Percentiles rank a stretch among this genome's conserved stretches.
phyloP scores from a whole-genome alignment of 2,797 vertebrate genomes.

The Lepilemur septentrionalis region DNA sequence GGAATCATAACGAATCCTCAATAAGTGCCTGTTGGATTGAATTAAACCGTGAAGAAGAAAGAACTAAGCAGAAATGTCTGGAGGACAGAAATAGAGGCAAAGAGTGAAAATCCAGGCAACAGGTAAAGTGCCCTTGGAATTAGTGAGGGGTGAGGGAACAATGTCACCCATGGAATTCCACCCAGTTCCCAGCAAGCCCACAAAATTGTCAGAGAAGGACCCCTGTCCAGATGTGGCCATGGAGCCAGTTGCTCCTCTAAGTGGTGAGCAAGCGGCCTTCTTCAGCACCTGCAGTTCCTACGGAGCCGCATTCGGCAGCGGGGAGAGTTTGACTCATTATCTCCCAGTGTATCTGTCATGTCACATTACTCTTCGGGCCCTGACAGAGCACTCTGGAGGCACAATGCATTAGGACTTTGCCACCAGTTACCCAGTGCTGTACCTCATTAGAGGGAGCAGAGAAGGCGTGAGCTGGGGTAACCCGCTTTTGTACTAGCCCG shows the following conservation, averaged over 20 bases:
- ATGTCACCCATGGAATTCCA: neutral
- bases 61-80: neutral
- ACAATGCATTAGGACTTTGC: slow-evolving; percentile 77
- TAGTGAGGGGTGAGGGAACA: neutral
- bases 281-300: neutral
- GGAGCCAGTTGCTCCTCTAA: neutral
- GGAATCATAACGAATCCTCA: neutral
- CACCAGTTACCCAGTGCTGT: slow-evolving; percentile 78
- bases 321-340: slow-evolving; percentile 27
- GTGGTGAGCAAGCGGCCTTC: neutral
- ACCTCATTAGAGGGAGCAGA: slow-evolving; percentile 78
- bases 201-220: neutral
- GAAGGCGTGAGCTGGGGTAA: slow-evolving; percentile 50
- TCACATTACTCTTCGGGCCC: slow-evolving; percentile 75
- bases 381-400: slow-evolving; percentile 67
- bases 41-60: slow-evolving; percentile 10
- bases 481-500: neutral
- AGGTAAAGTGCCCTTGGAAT: neutral
- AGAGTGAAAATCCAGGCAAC: neutral
- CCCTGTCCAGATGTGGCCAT: neutral
- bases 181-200: neutral
- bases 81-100: neutral
- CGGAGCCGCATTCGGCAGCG: neutral
- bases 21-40: neutral
- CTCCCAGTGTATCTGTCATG: slow-evolving; percentile 75